phyloP scores from a whole-genome alignment of 2,888 invertebrate species.

The Sicus ferrugineus region DNA sequence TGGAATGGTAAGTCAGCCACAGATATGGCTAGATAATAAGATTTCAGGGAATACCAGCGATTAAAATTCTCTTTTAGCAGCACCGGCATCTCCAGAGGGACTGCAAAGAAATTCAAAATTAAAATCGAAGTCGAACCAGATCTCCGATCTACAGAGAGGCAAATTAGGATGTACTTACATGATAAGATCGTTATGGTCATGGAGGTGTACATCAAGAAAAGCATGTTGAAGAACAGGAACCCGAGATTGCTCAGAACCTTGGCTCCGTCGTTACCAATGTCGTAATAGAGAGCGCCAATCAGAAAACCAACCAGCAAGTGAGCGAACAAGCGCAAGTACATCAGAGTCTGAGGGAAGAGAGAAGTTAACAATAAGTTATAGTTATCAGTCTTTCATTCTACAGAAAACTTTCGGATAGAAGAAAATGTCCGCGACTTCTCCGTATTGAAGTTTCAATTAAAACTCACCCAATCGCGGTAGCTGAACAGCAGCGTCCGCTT shows the following conservation, averaged over 20 bases:
- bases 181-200: conserved; percentile 98
- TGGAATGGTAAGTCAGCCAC: conserved; percentile 98
- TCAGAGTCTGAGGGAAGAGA: conserved; percentile 78
- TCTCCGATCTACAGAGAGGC: not conserved
- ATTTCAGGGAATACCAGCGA: conserved; percentile 94
- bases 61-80: conserved; percentile 94
- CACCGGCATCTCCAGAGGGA: conserved; percentile 95
- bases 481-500: conserved; percentile 86
- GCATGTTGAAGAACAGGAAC: conserved; percentile 97
- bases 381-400: too few species aligned
- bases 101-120: conserved; percentile 65
- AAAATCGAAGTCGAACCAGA: not conserved
- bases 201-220: conserved; percentile 99
- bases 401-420: too few species aligned
- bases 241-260: conserved; percentile 96
- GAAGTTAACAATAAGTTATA: conserved; percentile 4
- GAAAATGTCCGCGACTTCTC: not conserved
- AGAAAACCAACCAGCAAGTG: conserved; percentile 92
- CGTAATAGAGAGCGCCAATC: conserved; percentile 94
- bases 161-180: conserved; percentile 71
- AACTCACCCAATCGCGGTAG: conserved; percentile 83
- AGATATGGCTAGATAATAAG: conserved; percentile 95
- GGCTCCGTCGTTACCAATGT: conserved; percentile 94
- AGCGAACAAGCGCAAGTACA: conserved; percentile 92
- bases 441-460: conserved; percentile 21